phyloP scores from a whole-genome alignment of 2,797 vertebrate genomes.

The Muscicapa striata region DNA sequence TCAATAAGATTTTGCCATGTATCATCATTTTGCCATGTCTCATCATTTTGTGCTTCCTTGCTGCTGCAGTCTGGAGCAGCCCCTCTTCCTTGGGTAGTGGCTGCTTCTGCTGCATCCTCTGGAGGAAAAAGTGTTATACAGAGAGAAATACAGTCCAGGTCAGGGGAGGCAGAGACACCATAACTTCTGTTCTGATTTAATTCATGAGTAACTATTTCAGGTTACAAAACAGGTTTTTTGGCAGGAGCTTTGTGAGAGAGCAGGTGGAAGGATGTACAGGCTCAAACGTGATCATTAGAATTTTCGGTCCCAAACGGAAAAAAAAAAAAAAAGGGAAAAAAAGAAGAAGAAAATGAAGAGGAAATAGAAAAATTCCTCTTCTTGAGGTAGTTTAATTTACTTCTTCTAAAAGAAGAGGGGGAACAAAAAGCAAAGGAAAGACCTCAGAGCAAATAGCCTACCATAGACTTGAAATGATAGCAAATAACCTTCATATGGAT shows the following conservation, averaged over 20 bases:
- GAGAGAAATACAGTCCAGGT: neutral
- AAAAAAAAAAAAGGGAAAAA: neutral
- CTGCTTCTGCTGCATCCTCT: neutral
- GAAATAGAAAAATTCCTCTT: constrained; percentile 57
- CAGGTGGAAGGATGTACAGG: neutral
- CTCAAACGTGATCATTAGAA: neutral
- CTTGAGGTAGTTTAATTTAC: constrained; percentile 27
- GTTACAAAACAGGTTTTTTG: neutral
- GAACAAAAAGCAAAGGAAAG: neutral
- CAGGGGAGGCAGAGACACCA: neutral
- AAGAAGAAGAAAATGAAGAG: constrained; percentile 39
- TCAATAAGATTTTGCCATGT: neutral
- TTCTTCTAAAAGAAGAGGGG: neutral
- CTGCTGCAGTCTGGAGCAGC: neutral
- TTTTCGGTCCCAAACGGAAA: neutral
- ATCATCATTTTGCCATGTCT: neutral
- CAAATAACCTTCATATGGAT: neutral
- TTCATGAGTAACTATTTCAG: neutral
- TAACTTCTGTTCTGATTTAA: neutral
- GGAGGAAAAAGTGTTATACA: neutral
- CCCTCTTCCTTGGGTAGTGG: neutral
- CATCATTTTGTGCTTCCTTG: neutral
- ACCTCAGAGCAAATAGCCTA: constrained; percentile 16
- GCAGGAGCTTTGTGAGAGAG: neutral
- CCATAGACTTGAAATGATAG: neutral